A percentile compares a stretch with the other conserved stretches of the same genome.
Conservation (phyloP, 2,113 vertebrate genomes). For the Thymallus thymallus region DNA sequence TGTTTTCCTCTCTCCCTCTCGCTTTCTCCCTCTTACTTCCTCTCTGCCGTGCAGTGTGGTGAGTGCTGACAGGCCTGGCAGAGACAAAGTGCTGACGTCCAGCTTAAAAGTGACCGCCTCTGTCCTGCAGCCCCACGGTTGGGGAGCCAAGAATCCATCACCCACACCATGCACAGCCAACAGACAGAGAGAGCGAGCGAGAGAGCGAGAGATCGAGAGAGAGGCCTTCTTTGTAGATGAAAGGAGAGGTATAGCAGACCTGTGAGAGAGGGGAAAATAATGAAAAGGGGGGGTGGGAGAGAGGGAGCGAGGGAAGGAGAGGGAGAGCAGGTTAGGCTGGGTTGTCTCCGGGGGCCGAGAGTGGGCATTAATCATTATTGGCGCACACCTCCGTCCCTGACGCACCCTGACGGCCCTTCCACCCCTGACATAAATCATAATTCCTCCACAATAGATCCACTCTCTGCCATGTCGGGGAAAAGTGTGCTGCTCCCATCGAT, state of each 20-base stretch:
- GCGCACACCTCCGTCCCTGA: conserved; percentile 92
- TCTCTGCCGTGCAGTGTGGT: conserved; percentile 42
- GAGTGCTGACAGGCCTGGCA: conserved; percentile 70
- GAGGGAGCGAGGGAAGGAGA: background rate
- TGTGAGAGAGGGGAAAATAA: conserved; percentile 14
- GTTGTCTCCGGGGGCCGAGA: conserved; percentile 66
- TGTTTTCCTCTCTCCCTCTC: conserved; percentile 51
- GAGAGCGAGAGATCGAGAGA: background rate
- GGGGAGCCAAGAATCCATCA: conserved; percentile 71
- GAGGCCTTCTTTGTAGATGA: background rate
- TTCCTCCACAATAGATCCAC: conserved; percentile 98
- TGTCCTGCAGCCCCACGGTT: conserved; percentile 69
- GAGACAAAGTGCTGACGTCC: conserved; percentile 74
- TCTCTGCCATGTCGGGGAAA: conserved; percentile 91
- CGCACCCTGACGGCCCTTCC: conserved; percentile 85
- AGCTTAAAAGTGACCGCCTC: conserved; percentile 73
- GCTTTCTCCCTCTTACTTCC: conserved; percentile 40
- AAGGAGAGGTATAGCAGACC: background rate
- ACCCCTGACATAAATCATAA: conserved; percentile 99
- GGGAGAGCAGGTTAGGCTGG: conserved; percentile 41
- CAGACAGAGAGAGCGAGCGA: conserved; percentile 15
- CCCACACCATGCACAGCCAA: conserved; percentile 40
- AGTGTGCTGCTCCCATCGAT: conserved; percentile 97
- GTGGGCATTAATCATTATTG: conserved; percentile 99
- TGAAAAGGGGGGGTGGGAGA: background rate